These are phyloP conservation scores for Aptenodytes patagonicus DNA, from an alignment of 2,113 vertebrate species.

Conservation along the genomic window DNA sequence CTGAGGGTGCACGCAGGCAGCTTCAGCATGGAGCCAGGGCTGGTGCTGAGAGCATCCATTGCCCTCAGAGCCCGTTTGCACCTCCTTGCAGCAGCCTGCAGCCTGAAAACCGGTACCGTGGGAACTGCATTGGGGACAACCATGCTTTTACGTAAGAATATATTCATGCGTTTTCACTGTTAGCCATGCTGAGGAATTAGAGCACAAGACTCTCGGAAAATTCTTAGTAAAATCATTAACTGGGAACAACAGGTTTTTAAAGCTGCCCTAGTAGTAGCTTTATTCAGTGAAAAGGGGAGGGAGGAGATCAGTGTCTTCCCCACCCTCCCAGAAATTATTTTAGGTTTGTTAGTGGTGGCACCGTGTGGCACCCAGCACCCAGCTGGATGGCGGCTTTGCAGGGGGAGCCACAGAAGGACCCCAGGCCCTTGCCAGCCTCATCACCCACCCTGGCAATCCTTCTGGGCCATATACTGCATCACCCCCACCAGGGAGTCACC, in stretches of 20 bases:
- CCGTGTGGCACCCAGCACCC: neutral
- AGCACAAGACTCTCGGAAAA: neutral
- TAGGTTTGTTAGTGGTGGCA: neutral
- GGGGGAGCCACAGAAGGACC: neutral
- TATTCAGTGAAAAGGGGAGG: neutral
- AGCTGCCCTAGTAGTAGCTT: neutral
- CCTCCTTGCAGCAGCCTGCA: fast-evolving
- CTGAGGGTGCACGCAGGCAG: neutral
- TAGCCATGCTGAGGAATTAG: neutral
- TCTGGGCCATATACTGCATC: neutral
- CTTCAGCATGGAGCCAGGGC: neutral
- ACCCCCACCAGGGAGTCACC: neutral
- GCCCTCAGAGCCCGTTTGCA: neutral
- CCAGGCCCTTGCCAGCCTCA: neutral
- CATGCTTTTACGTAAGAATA: neutral
- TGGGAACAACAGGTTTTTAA: neutral
- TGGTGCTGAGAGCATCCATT: neutral
- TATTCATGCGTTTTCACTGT: neutral
- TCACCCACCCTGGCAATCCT: neutral
- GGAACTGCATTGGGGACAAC: neutral
- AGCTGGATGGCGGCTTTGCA: neutral
- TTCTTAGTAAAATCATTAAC: neutral
- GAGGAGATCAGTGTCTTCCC: neutral
- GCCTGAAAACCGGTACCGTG: neutral
- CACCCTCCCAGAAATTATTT: neutral